phyloP scores from a whole-genome alignment of 1,140 invertebrate species.

The Bombus waltoni region DNA sequence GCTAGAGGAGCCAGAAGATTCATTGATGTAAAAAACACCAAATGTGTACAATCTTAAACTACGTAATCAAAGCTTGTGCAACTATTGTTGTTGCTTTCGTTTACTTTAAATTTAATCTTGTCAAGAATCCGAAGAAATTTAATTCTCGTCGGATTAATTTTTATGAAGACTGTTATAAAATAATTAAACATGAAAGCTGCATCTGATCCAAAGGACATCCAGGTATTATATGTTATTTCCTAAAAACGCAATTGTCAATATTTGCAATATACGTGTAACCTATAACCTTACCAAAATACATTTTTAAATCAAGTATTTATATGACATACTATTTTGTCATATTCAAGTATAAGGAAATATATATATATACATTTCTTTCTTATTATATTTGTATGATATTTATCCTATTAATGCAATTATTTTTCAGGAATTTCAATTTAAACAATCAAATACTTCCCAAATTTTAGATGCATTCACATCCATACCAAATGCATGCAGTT shows the following conservation, averaged over 20 bases:
- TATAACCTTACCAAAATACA: neutral
- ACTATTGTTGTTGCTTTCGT: neutral
- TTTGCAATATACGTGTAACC: neutral
- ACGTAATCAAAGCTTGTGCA: neutral
- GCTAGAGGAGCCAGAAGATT: neutral
- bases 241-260: slow-evolving; percentile 2
- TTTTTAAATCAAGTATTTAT: neutral
- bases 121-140: neutral
- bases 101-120: slow-evolving; percentile 18
- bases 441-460: slow-evolving; percentile 69
- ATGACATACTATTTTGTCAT: neutral
- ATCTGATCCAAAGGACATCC: slow-evolving; percentile 72
- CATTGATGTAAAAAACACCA: neutral
- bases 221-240: slow-evolving; percentile 66
- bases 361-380: neutral
- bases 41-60: neutral
- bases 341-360: neutral
- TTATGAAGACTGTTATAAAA: slow-evolving; percentile 17
- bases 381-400: neutral
- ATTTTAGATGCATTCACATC: slow-evolving; percentile 71
- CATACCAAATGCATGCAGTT: slow-evolving; percentile 69
- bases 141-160: slow-evolving; percentile 7
- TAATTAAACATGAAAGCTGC: slow-evolving; percentile 63
- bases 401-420: neutral
- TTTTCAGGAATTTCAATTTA: slow-evolving; percentile 79